Percentiles rank a stretch among this genome's conserved stretches.
Conservation (phyloP, 1,140 invertebrate genomes). For the Panonychus citri region DNA sequence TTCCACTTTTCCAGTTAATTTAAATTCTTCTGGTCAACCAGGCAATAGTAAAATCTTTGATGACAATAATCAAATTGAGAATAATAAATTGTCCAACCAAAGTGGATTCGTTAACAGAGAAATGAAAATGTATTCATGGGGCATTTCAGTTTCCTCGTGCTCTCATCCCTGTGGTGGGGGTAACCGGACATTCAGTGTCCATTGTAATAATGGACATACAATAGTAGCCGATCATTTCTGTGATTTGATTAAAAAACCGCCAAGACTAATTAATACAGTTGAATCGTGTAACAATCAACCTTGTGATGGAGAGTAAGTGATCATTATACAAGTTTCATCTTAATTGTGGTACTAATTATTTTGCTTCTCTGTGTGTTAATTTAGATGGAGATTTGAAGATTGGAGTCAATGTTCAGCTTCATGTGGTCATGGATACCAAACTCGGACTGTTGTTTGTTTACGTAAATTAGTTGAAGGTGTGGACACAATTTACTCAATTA, state of each 20-base stretch:
- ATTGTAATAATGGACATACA: no score
- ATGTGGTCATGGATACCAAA: conserved; percentile 9
- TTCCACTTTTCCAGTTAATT: no score
- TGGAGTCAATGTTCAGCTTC: conserved; percentile 9
- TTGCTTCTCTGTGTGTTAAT: no score
- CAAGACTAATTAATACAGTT: conserved; percentile 5
- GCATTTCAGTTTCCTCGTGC: no score
- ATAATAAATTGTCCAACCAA: no score
- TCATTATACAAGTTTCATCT: not conserved
- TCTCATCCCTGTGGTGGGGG: no score
- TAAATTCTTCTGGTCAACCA: no score
- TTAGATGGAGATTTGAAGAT: not conserved
- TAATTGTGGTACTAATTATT: not conserved
- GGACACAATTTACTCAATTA: not conserved
- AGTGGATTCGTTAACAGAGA: no score
- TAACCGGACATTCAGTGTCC: no score
- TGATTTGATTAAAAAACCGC: conserved; percentile 9
- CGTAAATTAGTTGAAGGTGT: no score
- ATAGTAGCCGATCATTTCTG: conserved; percentile 11
- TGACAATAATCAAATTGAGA: no score
- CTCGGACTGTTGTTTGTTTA: not conserved
- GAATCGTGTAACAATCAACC: conserved; percentile 12
- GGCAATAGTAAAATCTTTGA: no score
- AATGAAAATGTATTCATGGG: conserved; percentile 2
- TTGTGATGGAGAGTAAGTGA: conserved; percentile 14